A percentile compares a stretch with the other conserved stretches of the same genome.
Evolutionary conservation across 2,797 vertebrate species (phyloP).

Genomic region (Acipenser transmontanus): DNA sequence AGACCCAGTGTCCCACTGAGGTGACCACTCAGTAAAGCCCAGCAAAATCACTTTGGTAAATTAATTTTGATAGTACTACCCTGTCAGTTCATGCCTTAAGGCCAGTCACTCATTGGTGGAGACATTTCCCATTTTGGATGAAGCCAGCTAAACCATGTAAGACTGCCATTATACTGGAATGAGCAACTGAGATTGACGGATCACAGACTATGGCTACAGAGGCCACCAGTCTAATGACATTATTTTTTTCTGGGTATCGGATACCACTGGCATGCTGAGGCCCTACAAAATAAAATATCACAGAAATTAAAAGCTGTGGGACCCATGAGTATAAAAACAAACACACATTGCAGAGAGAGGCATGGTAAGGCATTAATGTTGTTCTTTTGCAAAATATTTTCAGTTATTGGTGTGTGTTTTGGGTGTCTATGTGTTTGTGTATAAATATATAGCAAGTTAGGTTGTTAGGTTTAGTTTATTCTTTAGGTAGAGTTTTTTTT

Average conservation of each 20-base stretch:
- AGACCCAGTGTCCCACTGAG: conserved; percentile 60
- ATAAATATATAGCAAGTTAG: too few species aligned
- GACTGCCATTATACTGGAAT: conserved; percentile 63
- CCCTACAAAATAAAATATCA: conserved; percentile 28
- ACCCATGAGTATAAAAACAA: not conserved
- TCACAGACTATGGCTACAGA: conserved; percentile 60
- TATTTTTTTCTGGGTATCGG: conserved; percentile 57
- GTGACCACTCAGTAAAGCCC: conserved; percentile 60
- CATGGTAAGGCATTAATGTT: not conserved
- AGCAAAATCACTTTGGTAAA: conserved; percentile 78
- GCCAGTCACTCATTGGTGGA: conserved; percentile 62
- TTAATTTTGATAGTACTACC: conserved; percentile 85
- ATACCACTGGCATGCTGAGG: conserved; percentile 41
- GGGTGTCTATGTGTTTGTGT: too few species aligned
- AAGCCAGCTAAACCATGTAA: conserved; percentile 86
- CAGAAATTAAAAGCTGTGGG: conserved; percentile 10
- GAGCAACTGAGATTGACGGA: conserved; percentile 76
- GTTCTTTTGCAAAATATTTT: conserved; percentile 9
- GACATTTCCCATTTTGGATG: conserved; percentile 61
- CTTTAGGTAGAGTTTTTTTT: too few species aligned
- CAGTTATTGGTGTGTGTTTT: conserved; percentile 38
- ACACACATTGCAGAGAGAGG: not conserved
- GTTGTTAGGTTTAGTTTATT: too few species aligned
- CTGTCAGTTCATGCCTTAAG: conserved; percentile 79
- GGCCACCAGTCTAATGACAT: conserved; percentile 62